Evolutionary conservation across 2,797 vertebrate species (phyloP), one percentile per base, ranked within the genome.

Genomic region (Eospalax fontanierii): DNA sequence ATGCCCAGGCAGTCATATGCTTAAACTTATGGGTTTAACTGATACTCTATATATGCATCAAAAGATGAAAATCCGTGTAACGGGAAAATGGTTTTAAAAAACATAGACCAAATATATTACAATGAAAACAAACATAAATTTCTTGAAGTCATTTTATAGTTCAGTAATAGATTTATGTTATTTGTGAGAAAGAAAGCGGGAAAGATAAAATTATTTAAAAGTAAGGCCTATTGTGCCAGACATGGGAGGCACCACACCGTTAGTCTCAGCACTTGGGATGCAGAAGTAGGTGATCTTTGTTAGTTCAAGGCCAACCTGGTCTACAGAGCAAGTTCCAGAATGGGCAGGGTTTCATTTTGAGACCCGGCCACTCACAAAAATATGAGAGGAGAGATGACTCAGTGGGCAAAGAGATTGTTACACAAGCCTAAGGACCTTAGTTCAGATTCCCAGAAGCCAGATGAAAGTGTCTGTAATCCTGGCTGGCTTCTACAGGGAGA

Each of bases 51-150:
- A 81, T 4, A 30, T 68, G 26, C 21, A 90, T 57, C 61, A 82
- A 85, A 93, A 88, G 57, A 88, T 96, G 57, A 68, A 94, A 63
- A 96, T 85, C 61, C 33, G 78, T 18, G 21, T 16, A 57, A 86
- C n/a, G 71, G 38, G 28, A 94, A 93, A 63, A 84, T 30, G 26
- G 18, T 89, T 90, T 68, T 43, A 30, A 90, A 89, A 91, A 75
- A 33, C 33, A 83, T 65, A 93, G 87, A 86, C 70, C 50, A 95
- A 91, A 79, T 14, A 79, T 78, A 74, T 50, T 82, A 82, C 30
- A 43, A 57, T 65, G 54, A 94, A 85, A 92, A 95, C 59, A 87
- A 90, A 75, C n/a, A 85, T 22, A 30, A 61, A 70, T 80, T 87
- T 93, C 70, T 83, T 86, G 89, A 79, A 90, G 35, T 91, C 6